Percentiles rank a stretch among this genome's conserved stretches.
Evolutionary conservation across 2,113 vertebrate genomes (phyloP).

Genomic region (Coptodon rendalli): DNA sequence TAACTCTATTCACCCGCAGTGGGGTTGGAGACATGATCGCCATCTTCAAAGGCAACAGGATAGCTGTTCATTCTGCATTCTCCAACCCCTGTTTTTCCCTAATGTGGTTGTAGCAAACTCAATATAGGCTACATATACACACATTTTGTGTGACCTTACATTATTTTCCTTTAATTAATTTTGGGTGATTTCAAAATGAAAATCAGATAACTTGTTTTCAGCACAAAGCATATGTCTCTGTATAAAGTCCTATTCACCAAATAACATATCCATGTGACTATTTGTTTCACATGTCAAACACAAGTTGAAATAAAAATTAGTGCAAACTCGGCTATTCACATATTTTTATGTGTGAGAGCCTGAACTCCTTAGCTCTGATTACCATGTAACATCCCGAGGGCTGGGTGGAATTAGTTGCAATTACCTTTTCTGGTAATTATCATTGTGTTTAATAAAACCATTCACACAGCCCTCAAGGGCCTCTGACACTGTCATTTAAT

Average conservation of each 20-base stretch:
- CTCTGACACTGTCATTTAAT: constrained; percentile 26
- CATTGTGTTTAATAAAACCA: constrained; percentile 28
- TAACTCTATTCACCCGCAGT: not conserved
- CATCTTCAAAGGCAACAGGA: not conserved
- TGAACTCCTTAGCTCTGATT: not conserved
- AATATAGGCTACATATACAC: not conserved
- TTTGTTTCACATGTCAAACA: not conserved
- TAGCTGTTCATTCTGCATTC: not conserved
- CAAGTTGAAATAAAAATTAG: not conserved
- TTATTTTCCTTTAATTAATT: not conserved
- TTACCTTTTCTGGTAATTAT: constrained; percentile 50
- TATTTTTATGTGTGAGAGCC: not conserved
- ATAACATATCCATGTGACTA: not conserved
- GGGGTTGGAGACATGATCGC: not conserved
- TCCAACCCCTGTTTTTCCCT: not conserved
- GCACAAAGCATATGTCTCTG: not conserved
- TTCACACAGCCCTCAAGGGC: constrained; percentile 31
- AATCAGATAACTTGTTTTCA: not conserved
- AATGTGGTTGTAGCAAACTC: not conserved
- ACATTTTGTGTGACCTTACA: not conserved
- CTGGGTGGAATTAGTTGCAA: constrained; percentile 51
- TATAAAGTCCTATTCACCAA: not conserved
- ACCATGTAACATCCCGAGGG: not conserved
- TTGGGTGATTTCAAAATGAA: not conserved
- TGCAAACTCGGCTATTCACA: not conserved